Evolutionary conservation across 2,113 vertebrate genomes (phyloP), one percentile per base, ranked within the genome.

Genomic region (Jaculus jaculus): DNA sequence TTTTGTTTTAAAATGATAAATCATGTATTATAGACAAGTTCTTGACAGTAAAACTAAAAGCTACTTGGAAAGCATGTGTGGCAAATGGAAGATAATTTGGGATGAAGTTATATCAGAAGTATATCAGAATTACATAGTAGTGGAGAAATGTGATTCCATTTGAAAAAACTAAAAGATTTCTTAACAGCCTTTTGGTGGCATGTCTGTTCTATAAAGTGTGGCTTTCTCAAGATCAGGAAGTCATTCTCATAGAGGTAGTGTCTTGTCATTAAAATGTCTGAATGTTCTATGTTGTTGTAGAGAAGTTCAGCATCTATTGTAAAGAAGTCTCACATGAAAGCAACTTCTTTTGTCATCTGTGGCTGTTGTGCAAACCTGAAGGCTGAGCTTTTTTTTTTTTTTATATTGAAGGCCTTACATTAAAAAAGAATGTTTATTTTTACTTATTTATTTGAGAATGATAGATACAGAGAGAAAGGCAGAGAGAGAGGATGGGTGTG

Each of bases 1-100:
- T 84, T 95, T 87, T 65, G n/a, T 80, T 93, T 81, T 89, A 65
- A 72, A 81, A 72, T 78, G 84, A 83, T 77, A 91, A 93, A 91
- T 91, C 47, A 95, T 74, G 92, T 95, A 68, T 17, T 73, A 3
- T 28, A 78, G 34, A 84, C 34, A 95, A 17, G 11, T 71, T 92
- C 37, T 69, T 95, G 87, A 87, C 84, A 94, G 37, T 39, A n/a
- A 93, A 94, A 79, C 37, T 78, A 60, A 87, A 91, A 91, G 34
- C 10, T 63, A 92, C 78, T 74, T 89, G 13, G 78, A 84, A 92
- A 63, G 1, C 23, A 34, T 93, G 96, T 87, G 42, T 91, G 51
- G 10, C 39, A 78, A 20, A 47, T 95, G 72, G 94, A 94, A 65
- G 89, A 89, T 91, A 77, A 78, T 32, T n/a, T 81, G 39, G 26